Base-by-base conservation (phyloP, 2,888 invertebrate species). In the Acrocera orbiculus region DNA sequence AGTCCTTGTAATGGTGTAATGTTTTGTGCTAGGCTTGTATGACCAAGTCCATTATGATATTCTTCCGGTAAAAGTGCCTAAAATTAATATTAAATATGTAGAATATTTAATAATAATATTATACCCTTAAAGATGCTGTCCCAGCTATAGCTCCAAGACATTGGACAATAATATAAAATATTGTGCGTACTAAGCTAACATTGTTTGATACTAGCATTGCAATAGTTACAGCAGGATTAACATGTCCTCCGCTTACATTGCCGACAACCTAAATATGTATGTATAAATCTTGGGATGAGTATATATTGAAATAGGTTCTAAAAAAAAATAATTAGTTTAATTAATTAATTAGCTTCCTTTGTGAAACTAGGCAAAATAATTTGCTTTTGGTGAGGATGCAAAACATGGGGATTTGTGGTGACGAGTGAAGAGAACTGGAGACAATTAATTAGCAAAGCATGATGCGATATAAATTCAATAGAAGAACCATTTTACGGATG, bases 171-270 rank as follows among this genome's bases (percentile, higher is more conserved):
- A 90, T 69, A 61, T 92, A 92, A 23, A 85, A 64, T 3, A 82
- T 29, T 1, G 76, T 80, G 43, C 85, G 73, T 19, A 75, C 55
- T 1, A 82, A 61, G 44, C 78, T 74, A 33, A 86, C 76, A 48
- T 80, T 76, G 7, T 89, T 83, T 7, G 78, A 73, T 9, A 76
- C 72, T 34, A 85, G 61, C 61, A 90, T 68, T 2, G 80, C 86
- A 13, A 69, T 56, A 4, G 90, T 90, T 26, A 93, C 86, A 1
- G 92, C 90, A 2, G 92, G 92, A 66, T 93, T 93, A 40, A 92
- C 67, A 59, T 90, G 90, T 8, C 83, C 86, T 3, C 90, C 89
- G 37, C 86, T 87, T 33, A 87, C 70, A 59, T 87, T 85, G 4
- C 85, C 86, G 45, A 87, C 70, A 32, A 76, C 69, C 82, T 85